These are phyloP conservation scores for Ardeotis arabs DNA, from an alignment of 2,113 vertebrate genomes.

Conservation along the genomic window DNA sequence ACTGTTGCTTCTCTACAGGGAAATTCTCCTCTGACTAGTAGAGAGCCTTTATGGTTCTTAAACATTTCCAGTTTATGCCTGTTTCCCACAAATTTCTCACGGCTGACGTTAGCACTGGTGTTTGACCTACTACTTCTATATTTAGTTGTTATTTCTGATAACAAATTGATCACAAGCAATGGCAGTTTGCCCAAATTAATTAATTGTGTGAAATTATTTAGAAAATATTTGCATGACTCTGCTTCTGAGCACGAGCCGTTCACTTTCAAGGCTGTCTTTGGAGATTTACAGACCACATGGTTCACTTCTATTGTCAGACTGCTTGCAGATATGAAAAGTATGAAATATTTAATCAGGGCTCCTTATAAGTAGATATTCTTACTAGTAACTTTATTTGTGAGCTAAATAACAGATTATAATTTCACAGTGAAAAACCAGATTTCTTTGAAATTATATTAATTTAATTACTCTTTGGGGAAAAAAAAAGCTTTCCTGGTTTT, in stretches of 20 bases:
- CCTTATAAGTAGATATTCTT: not conserved
- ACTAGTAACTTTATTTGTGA: not conserved
- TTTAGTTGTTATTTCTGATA: not conserved
- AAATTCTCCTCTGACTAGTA: not conserved
- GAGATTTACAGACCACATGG: not conserved
- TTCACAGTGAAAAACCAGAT: not conserved
- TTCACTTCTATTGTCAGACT: not conserved
- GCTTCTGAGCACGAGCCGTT: not conserved
- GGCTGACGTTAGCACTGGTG: not conserved
- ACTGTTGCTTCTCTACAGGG: not conserved
- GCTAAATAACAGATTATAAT: not conserved
- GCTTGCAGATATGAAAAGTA: not conserved
- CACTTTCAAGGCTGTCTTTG: not conserved
- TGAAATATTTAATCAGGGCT: conserved; percentile 1
- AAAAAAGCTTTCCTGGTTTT: not conserved
- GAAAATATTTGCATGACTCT: not conserved
- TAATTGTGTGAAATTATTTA: not conserved
- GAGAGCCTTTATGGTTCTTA: not conserved
- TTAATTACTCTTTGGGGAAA: not conserved
- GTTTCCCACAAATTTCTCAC: not conserved
- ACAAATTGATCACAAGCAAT: not conserved
- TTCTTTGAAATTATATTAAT: not conserved
- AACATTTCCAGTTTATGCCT: not conserved
- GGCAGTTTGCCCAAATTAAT: not conserved
- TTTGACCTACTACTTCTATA: not conserved